Evolutionary conservation across 2,797 vertebrate species (phyloP).

Genomic region (Chloroceryle amazona): DNA sequence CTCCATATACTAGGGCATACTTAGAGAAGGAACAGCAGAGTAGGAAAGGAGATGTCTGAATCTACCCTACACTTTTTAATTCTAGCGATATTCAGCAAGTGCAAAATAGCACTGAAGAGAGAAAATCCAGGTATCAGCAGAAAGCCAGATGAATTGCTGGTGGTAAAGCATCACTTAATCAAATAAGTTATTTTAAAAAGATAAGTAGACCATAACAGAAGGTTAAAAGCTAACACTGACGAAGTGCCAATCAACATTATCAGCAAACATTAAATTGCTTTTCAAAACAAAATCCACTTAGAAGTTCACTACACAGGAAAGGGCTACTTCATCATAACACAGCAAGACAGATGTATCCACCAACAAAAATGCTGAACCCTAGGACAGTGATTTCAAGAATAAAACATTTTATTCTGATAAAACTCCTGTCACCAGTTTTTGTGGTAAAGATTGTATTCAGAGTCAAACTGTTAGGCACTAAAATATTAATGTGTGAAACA

Average conservation of each 20-base stretch:
- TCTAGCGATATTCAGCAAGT: neutral
- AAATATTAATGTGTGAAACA: neutral
- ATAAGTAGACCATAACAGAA: conserved; percentile 62
- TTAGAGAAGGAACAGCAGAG: neutral
- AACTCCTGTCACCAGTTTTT: neutral
- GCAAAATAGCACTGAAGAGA: neutral
- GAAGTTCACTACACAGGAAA: neutral
- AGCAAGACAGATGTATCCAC: neutral
- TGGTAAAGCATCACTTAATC: conserved; percentile 61
- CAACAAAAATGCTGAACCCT: neutral
- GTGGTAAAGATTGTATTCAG: neutral
- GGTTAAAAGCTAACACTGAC: conserved; percentile 58
- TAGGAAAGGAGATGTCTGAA: neutral
- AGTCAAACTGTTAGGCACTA: neutral
- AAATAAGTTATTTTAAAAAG: conserved; percentile 63
- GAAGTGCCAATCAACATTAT: conserved; percentile 54
- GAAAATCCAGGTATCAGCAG: conserved; percentile 36
- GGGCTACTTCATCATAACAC: neutral
- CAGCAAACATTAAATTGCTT: conserved; percentile 62
- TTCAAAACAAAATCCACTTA: conserved; percentile 56
- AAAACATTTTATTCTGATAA: neutral
- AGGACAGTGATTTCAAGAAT: neutral
- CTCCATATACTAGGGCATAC: neutral
- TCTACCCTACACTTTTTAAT: neutral
- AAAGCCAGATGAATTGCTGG: conserved; percentile 8